Percentiles rank a stretch among this genome's conserved stretches.
phyloP scores from a whole-genome alignment of 2,888 invertebrate species.

The Heliconius erato region DNA sequence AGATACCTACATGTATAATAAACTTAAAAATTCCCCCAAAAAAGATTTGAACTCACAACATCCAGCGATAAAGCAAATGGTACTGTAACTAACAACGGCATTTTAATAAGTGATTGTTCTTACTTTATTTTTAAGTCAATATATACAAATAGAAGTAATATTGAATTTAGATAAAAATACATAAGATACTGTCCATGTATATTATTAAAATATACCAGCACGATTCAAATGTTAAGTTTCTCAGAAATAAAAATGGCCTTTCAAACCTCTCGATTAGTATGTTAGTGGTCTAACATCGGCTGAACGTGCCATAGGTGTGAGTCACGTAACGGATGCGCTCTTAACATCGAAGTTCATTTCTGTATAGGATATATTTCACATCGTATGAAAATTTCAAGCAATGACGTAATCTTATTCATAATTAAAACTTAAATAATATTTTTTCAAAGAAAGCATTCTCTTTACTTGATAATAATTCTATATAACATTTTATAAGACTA shows the following conservation, averaged over 20 bases:
- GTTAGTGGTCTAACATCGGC: conserved; percentile 74
- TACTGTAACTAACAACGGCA: background rate
- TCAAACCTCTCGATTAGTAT: conserved; percentile 75
- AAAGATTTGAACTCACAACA: background rate
- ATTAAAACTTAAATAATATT: too few species aligned
- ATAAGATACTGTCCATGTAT: background rate
- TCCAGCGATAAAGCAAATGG: background rate
- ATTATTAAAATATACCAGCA: conserved; percentile 50
- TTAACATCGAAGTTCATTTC: conserved; percentile 68
- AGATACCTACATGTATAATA: too few species aligned
- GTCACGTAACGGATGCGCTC: conserved; percentile 85
- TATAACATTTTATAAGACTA: conserved; percentile 20
- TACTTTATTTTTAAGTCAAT: background rate
- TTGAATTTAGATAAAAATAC: background rate
- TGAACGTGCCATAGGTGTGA: conserved; percentile 81
- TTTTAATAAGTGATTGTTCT: background rate
- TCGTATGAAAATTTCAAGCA: conserved; percentile 40
- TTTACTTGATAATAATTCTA: background rate
- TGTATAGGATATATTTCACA: conserved; percentile 45
- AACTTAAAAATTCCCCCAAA: background rate
- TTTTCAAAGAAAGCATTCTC: background rate
- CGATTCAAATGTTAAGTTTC: conserved; percentile 61
- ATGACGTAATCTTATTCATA: conserved; percentile 6
- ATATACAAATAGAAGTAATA: background rate
- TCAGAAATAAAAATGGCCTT: conserved; percentile 70